Evolutionary conservation across 2,113 vertebrate genomes (phyloP).

Genomic region (Toxotes chatareus): DNA sequence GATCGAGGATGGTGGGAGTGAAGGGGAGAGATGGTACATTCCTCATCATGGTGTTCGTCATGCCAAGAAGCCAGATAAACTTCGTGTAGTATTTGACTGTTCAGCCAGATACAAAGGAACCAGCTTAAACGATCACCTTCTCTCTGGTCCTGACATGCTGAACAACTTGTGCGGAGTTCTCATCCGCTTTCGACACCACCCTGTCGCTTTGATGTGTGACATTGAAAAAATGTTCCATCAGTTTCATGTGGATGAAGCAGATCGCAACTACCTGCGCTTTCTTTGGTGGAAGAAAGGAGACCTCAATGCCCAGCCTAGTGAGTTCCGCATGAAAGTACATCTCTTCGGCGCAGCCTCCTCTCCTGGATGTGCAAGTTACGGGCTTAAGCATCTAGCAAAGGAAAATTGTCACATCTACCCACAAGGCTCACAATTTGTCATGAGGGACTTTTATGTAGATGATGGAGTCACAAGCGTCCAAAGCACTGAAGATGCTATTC

Average conservation of each 20-base stretch:
- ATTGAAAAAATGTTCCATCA: not conserved
- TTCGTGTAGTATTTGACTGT: conserved; percentile 16
- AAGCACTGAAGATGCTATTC: not conserved
- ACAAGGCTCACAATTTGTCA: not conserved
- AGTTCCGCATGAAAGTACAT: conserved; percentile 15
- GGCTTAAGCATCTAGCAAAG: conserved; percentile 17
- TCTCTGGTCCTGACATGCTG: not conserved
- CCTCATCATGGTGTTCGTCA: conserved; percentile 2
- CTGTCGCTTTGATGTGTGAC: not conserved
- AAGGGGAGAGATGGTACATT: conserved; percentile 33
- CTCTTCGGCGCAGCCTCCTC: conserved; percentile 27
- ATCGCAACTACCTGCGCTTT: not conserved
- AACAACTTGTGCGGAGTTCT: not conserved
- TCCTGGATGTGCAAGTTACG: conserved; percentile 25
- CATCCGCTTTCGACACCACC: not conserved
- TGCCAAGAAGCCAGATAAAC: not conserved
- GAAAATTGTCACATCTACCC: not conserved
- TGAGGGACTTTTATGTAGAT: conserved; percentile 43
- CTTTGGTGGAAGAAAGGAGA: conserved; percentile 25
- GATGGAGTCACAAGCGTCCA: not conserved
- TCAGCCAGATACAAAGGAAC: not conserved
- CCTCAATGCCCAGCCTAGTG: not conserved
- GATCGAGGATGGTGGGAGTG: not conserved
- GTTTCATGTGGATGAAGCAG: not conserved
- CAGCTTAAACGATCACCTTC: conserved; percentile 6